Percentiles rank a stretch among this genome's conserved stretches.
These are phyloP conservation scores for Buteo buteo DNA, from an alignment of 2,113 vertebrate species.

Conservation along the genomic window DNA sequence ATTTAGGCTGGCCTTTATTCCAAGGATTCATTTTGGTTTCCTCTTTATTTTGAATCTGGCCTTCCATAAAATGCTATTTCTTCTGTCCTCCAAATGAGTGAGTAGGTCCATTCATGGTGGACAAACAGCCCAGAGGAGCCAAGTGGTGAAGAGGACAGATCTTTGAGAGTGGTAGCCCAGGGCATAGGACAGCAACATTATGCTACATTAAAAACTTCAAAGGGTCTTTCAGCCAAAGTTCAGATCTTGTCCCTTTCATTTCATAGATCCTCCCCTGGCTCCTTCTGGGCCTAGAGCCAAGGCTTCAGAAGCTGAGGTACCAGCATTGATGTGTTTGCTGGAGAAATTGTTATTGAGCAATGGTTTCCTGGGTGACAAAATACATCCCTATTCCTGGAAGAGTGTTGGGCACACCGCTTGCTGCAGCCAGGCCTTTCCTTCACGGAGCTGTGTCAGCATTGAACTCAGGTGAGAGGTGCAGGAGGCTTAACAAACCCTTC, in stretches of 20 bases:
- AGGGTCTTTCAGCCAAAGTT: neutral
- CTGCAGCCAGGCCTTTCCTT: neutral
- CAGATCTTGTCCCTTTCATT: neutral
- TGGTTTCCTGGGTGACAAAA: neutral
- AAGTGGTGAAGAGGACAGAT: neutral
- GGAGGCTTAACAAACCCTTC: neutral
- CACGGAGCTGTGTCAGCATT: neutral
- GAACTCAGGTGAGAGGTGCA: neutral
- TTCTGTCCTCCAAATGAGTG: neutral
- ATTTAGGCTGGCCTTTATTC: neutral
- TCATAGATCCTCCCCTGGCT: neutral
- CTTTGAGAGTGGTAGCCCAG: neutral
- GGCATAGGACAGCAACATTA: neutral
- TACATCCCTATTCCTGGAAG: neutral
- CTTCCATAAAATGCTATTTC: neutral
- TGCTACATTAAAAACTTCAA: neutral
- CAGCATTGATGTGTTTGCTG: neutral
- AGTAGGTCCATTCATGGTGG: neutral
- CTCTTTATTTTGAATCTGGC: neutral
- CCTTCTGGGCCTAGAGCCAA: neutral
- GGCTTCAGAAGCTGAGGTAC: neutral
- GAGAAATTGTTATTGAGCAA: neutral
- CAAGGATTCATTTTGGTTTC: neutral
- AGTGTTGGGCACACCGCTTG: neutral
- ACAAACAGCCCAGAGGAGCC: neutral